phyloP scores from a whole-genome alignment of 1,140 invertebrate genomes.

The Bursaphelenchus mucronatus region DNA sequence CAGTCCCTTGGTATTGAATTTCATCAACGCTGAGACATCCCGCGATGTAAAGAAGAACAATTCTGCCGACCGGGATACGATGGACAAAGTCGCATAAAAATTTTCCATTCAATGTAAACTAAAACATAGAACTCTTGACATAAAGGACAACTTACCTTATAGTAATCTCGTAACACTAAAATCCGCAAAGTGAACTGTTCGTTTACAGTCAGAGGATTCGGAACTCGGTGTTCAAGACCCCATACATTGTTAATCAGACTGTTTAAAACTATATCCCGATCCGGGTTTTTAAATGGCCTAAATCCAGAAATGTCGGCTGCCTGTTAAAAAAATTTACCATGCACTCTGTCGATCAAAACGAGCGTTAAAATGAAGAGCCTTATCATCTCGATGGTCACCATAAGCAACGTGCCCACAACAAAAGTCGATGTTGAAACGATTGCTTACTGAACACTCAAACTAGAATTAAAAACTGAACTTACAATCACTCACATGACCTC shows the following conservation, averaged over 20 bases:
- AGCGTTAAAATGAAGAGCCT: slow-evolving; percentile 47
- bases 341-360: slow-evolving; percentile 36
- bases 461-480: not conserved
- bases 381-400: slow-evolving; percentile 42
- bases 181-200: slow-evolving; percentile 41
- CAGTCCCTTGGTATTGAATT: slow-evolving; percentile 44
- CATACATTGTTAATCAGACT: slow-evolving; percentile 46
- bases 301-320: not conserved
- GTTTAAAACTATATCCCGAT: slow-evolving; percentile 43
- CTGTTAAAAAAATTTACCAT: not conserved
- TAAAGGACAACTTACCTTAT: slow-evolving; percentile 34
- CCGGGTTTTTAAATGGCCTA: slow-evolving; percentile 34
- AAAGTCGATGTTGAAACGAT: slow-evolving; percentile 43
- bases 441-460: not conserved
- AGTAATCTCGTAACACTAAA: slow-evolving; percentile 37
- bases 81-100: slow-evolving; percentile 42
- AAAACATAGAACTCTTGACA: not conserved
- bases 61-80: slow-evolving; percentile 33
- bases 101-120: slow-evolving; percentile 42
- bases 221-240: slow-evolving; percentile 38
- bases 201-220: slow-evolving; percentile 26
- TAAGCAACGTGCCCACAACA: slow-evolving; percentile 38
- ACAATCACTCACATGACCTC: slow-evolving; percentile 23
- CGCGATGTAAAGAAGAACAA: slow-evolving; percentile 33
- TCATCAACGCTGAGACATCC: slow-evolving; percentile 35